Base-by-base conservation (phyloP, 2,797 vertebrate species). In the Rhabdophis nuchalis region DNA sequence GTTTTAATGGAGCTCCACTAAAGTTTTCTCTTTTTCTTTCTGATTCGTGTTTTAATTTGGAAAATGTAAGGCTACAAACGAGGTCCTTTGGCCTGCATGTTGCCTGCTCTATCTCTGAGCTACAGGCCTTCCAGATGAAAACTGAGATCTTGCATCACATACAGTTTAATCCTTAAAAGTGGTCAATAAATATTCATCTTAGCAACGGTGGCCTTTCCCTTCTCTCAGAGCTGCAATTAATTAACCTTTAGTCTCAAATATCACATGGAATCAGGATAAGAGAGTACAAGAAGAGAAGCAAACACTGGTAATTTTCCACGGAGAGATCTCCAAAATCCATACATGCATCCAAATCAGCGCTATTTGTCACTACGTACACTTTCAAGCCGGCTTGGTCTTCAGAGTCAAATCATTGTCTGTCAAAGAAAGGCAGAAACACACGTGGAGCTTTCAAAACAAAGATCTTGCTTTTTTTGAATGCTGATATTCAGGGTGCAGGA, bases 171-270 rank as follows among this genome's bases (percentile, higher is more conserved):
- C 89, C 85, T 87, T 87, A 90, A 77, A 57, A 57, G 58, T 57
- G n/a, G n/a, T 68, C 85, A 90, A 87, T 90, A 92, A 92, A 90
- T 92, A 92, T 92, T 90, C 92, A 87, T 91, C 92, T 88, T 88
- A 56, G 86, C 56, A 88, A 88, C 68, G 41, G 20, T 87, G 86
- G 68, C 89, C 92, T 93, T 93, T 90, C 32, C 50, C 50, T 85
- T 87, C 64, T 13, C 68, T 97, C 97, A 94, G 97, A 97, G 97
- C 97, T 96, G 97, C 97, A 98, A 96, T 98, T 98, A 97, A 98
- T 98, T 98, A 98, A 98, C 97, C 97, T 98, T 98, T 98, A 97
- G 96, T 97, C 97, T 97, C 96, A 98, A 98, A 98, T 98, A 97
- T 96, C 97, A 98, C 97, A 97, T 95, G 61, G 95, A 95, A 96